A percentile compares a stretch with the other conserved stretches of the same genome.
Conservation (phyloP, 1,140 invertebrate species). For the Listronotus oregonensis region DNA sequence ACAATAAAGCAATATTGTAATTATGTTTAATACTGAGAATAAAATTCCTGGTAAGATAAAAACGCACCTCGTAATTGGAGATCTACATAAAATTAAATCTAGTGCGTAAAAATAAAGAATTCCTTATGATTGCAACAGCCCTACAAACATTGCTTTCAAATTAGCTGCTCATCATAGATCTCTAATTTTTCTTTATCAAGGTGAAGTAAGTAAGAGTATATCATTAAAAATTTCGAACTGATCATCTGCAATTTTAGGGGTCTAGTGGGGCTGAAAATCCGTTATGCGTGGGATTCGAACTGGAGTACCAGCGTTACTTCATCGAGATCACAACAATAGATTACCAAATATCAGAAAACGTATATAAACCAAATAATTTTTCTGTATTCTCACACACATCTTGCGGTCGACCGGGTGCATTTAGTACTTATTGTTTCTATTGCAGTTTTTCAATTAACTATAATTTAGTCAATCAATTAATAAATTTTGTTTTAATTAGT, state of each 20-base stretch:
- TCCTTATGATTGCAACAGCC: no score
- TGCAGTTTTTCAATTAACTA: constrained; percentile 13
- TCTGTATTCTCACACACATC: constrained; percentile 29
- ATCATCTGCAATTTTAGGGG: constrained; percentile 20
- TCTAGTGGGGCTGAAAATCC: constrained; percentile 4
- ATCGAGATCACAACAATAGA: constrained; percentile 49
- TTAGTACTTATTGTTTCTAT: constrained; percentile 21
- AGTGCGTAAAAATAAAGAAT: no score
- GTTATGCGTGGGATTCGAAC: constrained; percentile 43
- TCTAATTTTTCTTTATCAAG: no score
- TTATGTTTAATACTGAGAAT: no score
- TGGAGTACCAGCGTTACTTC: constrained; percentile 49
- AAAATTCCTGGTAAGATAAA: no score
- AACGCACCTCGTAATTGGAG: no score
- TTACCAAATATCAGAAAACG: constrained; percentile 47
- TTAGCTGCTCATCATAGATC: no score
- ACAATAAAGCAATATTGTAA: no score
- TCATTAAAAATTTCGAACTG: constrained; percentile 22
- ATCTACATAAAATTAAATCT: no score
- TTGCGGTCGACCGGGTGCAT: not conserved
- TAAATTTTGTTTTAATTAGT: not conserved
- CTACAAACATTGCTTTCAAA: no score
- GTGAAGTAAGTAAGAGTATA: not conserved
- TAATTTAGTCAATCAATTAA: constrained; percentile 9
- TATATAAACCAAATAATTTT: constrained; percentile 52